Base-by-base conservation (phyloP, 2,888 invertebrate genomes). In the Ramazzottius varieornatus region DNA sequence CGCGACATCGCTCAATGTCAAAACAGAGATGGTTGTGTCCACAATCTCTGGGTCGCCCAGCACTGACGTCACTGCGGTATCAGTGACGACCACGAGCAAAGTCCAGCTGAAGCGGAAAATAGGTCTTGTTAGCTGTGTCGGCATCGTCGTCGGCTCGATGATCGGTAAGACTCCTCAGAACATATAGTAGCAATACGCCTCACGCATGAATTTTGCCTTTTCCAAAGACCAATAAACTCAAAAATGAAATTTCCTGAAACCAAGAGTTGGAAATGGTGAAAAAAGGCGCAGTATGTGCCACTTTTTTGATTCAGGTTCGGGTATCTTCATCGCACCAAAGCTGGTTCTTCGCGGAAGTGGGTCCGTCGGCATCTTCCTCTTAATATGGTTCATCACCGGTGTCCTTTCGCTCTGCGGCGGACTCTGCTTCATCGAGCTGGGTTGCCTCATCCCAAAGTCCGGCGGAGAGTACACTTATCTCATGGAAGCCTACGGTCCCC, bases 101-200 rank as follows among this genome's bases (percentile, higher is more conserved):
- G 83, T 91, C 90, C 87, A 89, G 88, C 88, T 90, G 88, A 85
- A 90, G 88, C 89, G 90, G 86, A 87, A 88, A 86, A 87, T 93
- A 84, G 91, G 92, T 84, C 88, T 92, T 84, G 81, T 91, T 85
- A 90, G 90, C 85, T 92, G 92, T 84, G 88, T 89, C 83, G 90
- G 91, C 84, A 84, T 93, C 85, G 92, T 92, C 81, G 91, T 92
- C 73, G 92, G 92, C 75, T 92, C 92, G 71, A 93, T 92, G 92
- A 92, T 93, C 76, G 92, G 91, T 88, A 77, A 80, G 40, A 40
- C 40, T n/a, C n/a, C n/a, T n/a, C n/a, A n/a, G n/a, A n/a, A n/a
- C n/a, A n/a, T n/a, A n/a, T n/a, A n/a, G n/a, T n/a, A n/a, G n/a
- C n/a, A n/a, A n/a, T n/a, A n/a, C n/a, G n/a, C n/a, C n/a, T n/a